Evolutionary conservation across 2,797 vertebrate genomes (phyloP).

Genomic region (Acipenser ruthenus): DNA sequence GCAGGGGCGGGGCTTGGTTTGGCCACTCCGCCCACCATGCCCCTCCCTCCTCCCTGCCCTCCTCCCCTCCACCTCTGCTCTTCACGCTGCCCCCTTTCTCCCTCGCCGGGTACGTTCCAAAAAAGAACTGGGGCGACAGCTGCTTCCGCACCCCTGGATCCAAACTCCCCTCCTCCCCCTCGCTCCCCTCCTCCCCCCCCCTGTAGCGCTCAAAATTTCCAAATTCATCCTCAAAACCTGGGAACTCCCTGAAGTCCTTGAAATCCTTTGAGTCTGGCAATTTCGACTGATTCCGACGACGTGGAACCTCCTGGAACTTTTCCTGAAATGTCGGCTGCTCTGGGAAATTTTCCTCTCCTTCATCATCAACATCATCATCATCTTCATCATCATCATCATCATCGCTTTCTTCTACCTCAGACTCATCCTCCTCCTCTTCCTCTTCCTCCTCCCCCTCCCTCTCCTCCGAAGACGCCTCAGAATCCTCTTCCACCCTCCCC

Average conservation of each 20-base stretch:
- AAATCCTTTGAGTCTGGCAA: too few relatives aligned
- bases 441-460: slow-evolving; percentile 57
- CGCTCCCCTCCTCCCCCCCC: slow-evolving; percentile 60
- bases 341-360: slow-evolving; percentile 55
- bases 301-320: neutral
- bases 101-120: slow-evolving; percentile 67
- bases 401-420: slow-evolving; percentile 60
- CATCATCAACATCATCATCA: slow-evolving; percentile 51
- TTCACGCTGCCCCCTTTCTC: slow-evolving; percentile 69
- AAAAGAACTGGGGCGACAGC: slow-evolving; percentile 65
- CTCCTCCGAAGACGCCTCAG: slow-evolving; percentile 59
- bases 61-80: slow-evolving; percentile 62
- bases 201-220: too few relatives aligned
- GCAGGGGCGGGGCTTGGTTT: slow-evolving; percentile 53
- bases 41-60: slow-evolving; percentile 61
- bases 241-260: neutral
- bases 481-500: slow-evolving; percentile 58
- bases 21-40: slow-evolving; percentile 56
- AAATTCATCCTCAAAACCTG: neutral
- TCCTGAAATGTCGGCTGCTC: neutral
- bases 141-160: slow-evolving; percentile 37
- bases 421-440: slow-evolving; percentile 60
- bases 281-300: too few relatives aligned
- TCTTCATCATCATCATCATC: slow-evolving; percentile 59
- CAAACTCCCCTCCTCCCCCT: slow-evolving; percentile 57